phyloP scores from a whole-genome alignment of 2,888 invertebrate species.

The Calliphora vomitoria region DNA sequence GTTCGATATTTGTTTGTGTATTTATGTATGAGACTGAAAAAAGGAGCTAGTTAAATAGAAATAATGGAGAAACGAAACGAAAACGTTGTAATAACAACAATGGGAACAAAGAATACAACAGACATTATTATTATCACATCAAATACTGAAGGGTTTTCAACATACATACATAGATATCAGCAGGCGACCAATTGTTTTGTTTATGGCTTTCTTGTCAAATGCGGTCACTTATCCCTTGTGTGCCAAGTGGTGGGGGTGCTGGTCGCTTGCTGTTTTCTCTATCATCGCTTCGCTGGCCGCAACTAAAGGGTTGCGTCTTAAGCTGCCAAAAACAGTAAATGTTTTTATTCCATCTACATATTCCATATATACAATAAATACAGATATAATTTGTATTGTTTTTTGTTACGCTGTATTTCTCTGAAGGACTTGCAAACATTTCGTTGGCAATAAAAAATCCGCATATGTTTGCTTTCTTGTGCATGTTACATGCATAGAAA shows the following conservation, averaged over 20 bases:
- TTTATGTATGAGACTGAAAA: not conserved
- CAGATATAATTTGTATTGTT: conserved; percentile 3
- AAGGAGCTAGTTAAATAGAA: conserved; percentile 46
- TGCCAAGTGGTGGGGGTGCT: conserved; percentile 67
- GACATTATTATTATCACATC: conserved; percentile 72
- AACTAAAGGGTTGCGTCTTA: conserved; percentile 66
- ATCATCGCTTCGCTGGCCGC: conserved; percentile 59
- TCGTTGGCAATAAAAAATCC: conserved; percentile 64
- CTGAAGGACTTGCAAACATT: conserved; percentile 44
- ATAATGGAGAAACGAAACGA: conserved; percentile 18
- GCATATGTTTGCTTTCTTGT: conserved; percentile 34
- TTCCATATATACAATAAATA: not conserved
- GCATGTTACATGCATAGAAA: conserved; percentile 15
- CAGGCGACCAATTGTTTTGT: conserved; percentile 82
- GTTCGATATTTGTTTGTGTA: not conserved
- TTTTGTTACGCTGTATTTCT: conserved; percentile 12
- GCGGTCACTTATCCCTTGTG: conserved; percentile 77
- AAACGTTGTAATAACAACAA: conserved; percentile 37
- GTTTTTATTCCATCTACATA: conserved; percentile 19
- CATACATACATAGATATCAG: conserved; percentile 67
- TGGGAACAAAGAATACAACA: conserved; percentile 52
- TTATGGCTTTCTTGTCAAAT: conserved; percentile 80
- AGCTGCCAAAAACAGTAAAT: conserved; percentile 73
- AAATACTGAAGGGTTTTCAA: conserved; percentile 70
- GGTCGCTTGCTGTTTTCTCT: conserved; percentile 69